Conservation (phyloP, 2,113 vertebrate species). For the Dipodomys stephensi region DNA sequence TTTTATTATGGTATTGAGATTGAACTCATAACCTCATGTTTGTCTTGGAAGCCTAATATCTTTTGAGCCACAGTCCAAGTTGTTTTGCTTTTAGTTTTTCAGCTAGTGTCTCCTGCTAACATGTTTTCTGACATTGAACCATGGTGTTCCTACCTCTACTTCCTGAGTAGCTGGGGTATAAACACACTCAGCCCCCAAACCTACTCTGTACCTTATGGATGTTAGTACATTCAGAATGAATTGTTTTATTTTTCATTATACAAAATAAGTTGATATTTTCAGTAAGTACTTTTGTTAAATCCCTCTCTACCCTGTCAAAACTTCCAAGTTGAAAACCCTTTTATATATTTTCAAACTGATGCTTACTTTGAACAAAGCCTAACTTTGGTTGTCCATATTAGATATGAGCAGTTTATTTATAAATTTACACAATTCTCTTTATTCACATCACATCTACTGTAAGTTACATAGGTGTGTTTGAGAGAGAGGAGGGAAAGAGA, state of each 20-base stretch:
- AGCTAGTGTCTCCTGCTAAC: no score
- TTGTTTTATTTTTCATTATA: slow-evolving; percentile 46
- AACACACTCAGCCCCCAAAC: background rate
- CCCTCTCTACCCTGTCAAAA: background rate
- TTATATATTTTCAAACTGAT: slow-evolving; percentile 53
- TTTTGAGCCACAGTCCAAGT: no score
- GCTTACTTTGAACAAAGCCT: background rate
- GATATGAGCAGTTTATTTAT: background rate
- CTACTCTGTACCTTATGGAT: background rate
- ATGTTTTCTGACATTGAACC: no score
- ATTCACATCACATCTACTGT: background rate
- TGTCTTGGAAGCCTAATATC: no score
- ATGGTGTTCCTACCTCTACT: no score
- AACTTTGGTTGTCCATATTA: background rate
- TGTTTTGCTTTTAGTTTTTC: no score
- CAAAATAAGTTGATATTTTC: slow-evolving; percentile 1
- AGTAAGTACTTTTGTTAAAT: slow-evolving; percentile 14
- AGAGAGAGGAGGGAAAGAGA: background rate
- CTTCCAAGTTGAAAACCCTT: background rate
- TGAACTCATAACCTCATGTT: no score
- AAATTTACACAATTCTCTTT: background rate
- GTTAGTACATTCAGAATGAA: slow-evolving; percentile 10
- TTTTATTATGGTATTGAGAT: background rate
- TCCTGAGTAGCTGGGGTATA: no score
- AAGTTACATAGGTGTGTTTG: background rate